Conservation (phyloP, 2,888 invertebrate genomes). For the Polydrusus pterygomalis region DNA sequence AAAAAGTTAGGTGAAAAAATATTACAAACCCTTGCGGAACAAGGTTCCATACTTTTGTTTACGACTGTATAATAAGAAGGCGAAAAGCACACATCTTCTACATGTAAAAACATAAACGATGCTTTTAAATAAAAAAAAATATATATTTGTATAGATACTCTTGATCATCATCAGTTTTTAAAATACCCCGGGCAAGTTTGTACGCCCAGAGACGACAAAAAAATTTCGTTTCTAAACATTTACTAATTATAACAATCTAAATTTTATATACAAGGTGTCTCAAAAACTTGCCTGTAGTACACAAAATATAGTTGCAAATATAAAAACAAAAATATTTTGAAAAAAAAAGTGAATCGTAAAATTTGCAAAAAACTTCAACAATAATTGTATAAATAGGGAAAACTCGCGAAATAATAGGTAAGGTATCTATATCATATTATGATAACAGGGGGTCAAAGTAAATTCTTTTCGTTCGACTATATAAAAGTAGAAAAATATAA, state of each 20-base stretch:
- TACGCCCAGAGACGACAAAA: constrained; percentile 37
- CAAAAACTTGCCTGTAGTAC: constrained; percentile 8
- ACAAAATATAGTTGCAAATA: constrained; percentile 4
- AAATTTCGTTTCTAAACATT: constrained; percentile 46
- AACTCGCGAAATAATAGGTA: too few relatives aligned
- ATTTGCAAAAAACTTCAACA: constrained; percentile 4
- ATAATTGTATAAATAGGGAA: background rate
- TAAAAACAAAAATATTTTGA: background rate
- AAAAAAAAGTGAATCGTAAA: constrained; percentile 1
- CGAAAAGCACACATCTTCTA: too few relatives aligned
- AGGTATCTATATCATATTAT: too few relatives aligned
- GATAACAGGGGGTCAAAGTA: background rate
- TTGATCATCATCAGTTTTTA: too few relatives aligned
- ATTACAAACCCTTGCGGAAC: too few relatives aligned
- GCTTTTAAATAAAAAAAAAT: too few relatives aligned
- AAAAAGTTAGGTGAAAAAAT: too few relatives aligned
- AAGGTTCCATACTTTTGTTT: too few relatives aligned
- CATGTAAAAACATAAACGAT: too few relatives aligned
- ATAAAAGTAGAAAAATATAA: too few relatives aligned
- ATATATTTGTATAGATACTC: too few relatives aligned
- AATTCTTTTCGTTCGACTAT: background rate
- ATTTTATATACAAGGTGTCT: constrained; percentile 40
- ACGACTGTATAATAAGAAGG: too few relatives aligned
- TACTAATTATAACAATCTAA: constrained; percentile 53
- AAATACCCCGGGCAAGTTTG: constrained; percentile 38